A percentile compares a stretch with the other conserved stretches of the same genome.
phyloP scores from a whole-genome alignment of 2,113 vertebrate species.

The Carassius auratus region DNA sequence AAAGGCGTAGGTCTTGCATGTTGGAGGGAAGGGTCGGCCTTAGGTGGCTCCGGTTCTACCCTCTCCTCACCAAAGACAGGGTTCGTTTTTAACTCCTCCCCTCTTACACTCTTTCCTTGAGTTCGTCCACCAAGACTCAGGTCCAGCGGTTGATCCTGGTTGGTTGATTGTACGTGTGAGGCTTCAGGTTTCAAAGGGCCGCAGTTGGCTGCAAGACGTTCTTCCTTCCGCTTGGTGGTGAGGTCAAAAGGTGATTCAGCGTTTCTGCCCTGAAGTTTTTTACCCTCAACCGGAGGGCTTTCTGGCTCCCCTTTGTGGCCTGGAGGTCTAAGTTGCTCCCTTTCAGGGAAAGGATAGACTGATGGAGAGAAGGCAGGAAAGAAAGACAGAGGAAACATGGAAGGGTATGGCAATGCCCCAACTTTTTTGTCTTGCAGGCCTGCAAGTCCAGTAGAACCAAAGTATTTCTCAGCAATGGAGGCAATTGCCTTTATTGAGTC shows the following conservation, averaged over 20 bases:
- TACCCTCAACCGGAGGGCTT: constrained; percentile 83
- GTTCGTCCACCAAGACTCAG: constrained; percentile 90
- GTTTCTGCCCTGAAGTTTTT: constrained; percentile 86
- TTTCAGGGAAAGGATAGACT: constrained; percentile 95
- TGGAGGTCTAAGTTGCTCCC: constrained; percentile 84
- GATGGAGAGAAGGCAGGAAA: constrained; percentile 98
- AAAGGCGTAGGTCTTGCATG: constrained; percentile 95
- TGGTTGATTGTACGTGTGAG: constrained; percentile 63
- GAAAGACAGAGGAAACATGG: constrained; percentile 98
- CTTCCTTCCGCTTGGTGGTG: constrained; percentile 93
- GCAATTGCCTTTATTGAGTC: constrained; percentile 99
- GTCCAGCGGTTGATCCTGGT: constrained; percentile 94
- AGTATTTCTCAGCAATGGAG: constrained; percentile 99
- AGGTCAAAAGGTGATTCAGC: constrained; percentile 95
- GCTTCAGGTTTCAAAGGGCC: constrained; percentile 58
- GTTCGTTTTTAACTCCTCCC: constrained; percentile 82
- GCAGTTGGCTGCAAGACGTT: constrained; percentile 75
- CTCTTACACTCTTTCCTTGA: constrained; percentile 78
- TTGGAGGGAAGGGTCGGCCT: constrained; percentile 88
- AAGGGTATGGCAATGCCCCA: constrained; percentile 91
- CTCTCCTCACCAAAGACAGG: constrained; percentile 86
- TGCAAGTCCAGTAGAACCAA: constrained; percentile 96
- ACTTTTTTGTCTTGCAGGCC: constrained; percentile 97
- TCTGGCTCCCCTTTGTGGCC: constrained; percentile 87
- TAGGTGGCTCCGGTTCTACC: constrained; percentile 78